Evolutionary conservation across 2,888 invertebrate species (phyloP).

Genomic region (Pyrrhia umbra): DNA sequence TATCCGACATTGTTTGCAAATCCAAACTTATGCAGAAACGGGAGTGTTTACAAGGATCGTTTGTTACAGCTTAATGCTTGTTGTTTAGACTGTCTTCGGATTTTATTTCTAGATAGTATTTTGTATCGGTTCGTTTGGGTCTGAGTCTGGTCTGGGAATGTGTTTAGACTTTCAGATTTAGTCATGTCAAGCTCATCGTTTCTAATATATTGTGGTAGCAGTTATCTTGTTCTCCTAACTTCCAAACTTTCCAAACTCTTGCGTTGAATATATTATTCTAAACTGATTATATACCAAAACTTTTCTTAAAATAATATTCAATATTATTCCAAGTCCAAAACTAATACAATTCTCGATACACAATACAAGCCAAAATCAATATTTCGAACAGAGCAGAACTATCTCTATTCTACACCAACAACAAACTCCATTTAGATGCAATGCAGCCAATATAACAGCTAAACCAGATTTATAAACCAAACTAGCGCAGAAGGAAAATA

Average conservation of each 20-base stretch:
- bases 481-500: conserved; percentile 44
- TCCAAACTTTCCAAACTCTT: background rate
- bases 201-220: conserved; percentile 23
- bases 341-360: background rate
- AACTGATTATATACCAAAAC: background rate
- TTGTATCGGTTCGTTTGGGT: conserved; percentile 52
- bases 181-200: conserved; percentile 21
- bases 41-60: conserved; percentile 83
- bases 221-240: background rate
- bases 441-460: conserved; percentile 43
- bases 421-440: conserved; percentile 43
- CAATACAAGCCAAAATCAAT: conserved; percentile 21
- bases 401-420: conserved; percentile 15
- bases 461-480: conserved; percentile 60
- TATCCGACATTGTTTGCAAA: conserved; percentile 82
- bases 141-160: conserved; percentile 15
- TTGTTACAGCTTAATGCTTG: conserved; percentile 83
- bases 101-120: conserved; percentile 66
- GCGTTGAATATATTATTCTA: background rate
- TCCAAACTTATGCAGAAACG: conserved; percentile 83
- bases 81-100: conserved; percentile 79
- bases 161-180: conserved; percentile 33
- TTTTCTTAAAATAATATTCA: background rate
- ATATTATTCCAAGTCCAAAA: background rate
- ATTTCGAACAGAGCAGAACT: conserved; percentile 12